Evolutionary conservation across 2,888 invertebrate genomes (phyloP).

Genomic region (Mythimna loreyi): DNA sequence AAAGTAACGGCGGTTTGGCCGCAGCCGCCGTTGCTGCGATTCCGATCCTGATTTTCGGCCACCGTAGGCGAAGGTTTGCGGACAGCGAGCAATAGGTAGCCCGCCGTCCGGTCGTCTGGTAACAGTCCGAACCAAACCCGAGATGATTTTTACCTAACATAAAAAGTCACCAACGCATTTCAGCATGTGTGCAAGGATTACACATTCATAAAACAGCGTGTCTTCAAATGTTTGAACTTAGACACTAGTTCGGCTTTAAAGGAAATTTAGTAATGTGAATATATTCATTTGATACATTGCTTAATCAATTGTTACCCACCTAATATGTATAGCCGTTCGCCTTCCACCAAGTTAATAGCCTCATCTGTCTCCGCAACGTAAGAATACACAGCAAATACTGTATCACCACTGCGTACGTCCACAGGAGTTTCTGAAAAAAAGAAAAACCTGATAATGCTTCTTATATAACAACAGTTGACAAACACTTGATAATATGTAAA

Average conservation of each 20-base stretch:
- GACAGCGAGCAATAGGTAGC: no score
- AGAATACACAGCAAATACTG: slow-evolving; percentile 95
- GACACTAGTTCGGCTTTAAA: background rate
- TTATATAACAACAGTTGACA: background rate
- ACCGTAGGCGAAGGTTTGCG: no score
- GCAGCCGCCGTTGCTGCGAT: no score
- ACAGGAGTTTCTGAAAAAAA: slow-evolving; percentile 81
- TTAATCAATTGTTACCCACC: slow-evolving; percentile 90
- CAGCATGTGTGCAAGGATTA: background rate
- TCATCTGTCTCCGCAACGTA: slow-evolving; percentile 97
- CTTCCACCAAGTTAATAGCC: slow-evolving; percentile 97
- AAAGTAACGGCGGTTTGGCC: no score
- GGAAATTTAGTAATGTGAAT: background rate
- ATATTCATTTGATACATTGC: background rate
- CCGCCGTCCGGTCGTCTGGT: no score
- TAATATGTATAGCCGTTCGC: slow-evolving; percentile 96
- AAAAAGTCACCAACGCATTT: background rate
- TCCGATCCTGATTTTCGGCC: no score
- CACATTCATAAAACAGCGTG: background rate
- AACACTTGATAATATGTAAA: no score
- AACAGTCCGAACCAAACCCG: no score
- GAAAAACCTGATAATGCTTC: background rate
- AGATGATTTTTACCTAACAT: no score
- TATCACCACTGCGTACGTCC: slow-evolving; percentile 93
- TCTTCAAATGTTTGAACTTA: background rate